These are phyloP conservation scores for Gryllus bimaculatus DNA, from an alignment of 1,140 invertebrate species.

Conservation along the genomic window DNA sequence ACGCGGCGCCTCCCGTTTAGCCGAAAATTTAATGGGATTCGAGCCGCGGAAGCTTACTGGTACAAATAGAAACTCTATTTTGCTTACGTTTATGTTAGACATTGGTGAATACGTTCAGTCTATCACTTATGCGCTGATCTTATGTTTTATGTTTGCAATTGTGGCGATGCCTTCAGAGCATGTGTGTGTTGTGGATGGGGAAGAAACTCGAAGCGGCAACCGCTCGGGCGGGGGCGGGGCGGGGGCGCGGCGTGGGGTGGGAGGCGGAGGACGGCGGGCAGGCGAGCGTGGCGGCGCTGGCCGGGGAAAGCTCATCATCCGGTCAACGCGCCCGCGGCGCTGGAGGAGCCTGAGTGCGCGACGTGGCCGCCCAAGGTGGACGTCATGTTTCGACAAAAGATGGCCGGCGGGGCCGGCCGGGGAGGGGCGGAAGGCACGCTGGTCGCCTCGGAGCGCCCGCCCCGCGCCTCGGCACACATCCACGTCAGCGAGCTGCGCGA, in stretches of 20 bases:
- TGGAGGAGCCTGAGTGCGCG: slow-evolving; percentile 30
- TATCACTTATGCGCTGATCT: too few species aligned
- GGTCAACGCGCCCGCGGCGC: slow-evolving; percentile 26
- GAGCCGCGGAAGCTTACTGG: too few species aligned
- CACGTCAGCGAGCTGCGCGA: slow-evolving; percentile 6
- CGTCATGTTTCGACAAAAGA: slow-evolving; percentile 27
- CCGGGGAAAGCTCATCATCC: slow-evolving; percentile 23
- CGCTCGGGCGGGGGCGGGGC: background rate
- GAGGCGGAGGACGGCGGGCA: background rate
- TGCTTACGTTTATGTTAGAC: too few species aligned
- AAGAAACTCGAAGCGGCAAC: too few species aligned
- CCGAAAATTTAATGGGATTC: too few species aligned
- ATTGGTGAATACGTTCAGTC: too few species aligned
- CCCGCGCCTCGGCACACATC: background rate
- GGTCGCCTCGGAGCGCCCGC: background rate
- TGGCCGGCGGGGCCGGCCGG: background rate
- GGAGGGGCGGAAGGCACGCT: slow-evolving; percentile 6
- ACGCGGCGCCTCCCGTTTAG: too few species aligned
- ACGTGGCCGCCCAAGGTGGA: slow-evolving; percentile 35
- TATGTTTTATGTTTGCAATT: too few species aligned
- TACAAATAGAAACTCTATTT: too few species aligned
- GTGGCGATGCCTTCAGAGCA: too few species aligned
- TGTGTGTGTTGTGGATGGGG: too few species aligned
- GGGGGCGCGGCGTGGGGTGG: background rate
- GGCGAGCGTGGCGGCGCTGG: background rate